A percentile compares a stretch with the other conserved stretches of the same genome.
phyloP scores from a whole-genome alignment of 2,797 vertebrate species.

The Alauda arvensis region DNA sequence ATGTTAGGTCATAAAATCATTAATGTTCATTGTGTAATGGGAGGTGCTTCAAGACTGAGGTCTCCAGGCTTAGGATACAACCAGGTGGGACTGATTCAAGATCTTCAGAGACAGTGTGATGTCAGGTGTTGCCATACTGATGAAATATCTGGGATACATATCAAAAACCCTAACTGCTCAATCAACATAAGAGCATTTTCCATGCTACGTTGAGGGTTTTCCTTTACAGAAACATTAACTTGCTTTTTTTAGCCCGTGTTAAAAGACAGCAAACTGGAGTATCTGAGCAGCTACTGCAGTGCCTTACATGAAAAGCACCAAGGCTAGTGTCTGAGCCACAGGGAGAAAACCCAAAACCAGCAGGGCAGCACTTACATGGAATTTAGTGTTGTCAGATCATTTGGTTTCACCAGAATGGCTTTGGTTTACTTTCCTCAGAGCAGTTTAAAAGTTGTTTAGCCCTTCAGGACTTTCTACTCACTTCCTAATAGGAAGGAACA shows the following conservation, averaged over 20 bases:
- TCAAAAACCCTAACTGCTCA: slow-evolving; percentile 16
- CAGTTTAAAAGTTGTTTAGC: neutral
- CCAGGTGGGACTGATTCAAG: slow-evolving; percentile 16
- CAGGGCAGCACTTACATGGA: neutral
- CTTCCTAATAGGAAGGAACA: neutral
- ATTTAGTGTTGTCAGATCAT: neutral
- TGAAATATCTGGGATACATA: slow-evolving; percentile 36
- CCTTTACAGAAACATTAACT: neutral
- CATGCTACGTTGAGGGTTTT: slow-evolving; percentile 2
- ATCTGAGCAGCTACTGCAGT: neutral
- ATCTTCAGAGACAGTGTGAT: slow-evolving; percentile 8
- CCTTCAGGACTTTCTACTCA: neutral
- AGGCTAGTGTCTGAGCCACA: neutral
- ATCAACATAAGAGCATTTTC: slow-evolving; percentile 34
- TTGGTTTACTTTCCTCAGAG: neutral
- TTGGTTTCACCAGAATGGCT: neutral
- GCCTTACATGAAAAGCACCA: neutral
- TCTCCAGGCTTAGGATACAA: slow-evolving; percentile 9
- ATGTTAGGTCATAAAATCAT: slow-evolving; percentile 47
- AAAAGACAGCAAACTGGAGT: neutral
- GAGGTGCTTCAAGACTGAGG: slow-evolving; percentile 12
- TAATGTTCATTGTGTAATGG: slow-evolving; percentile 33
- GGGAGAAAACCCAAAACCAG: neutral
- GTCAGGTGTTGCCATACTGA: slow-evolving; percentile 29
- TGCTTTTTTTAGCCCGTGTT: neutral